Evolutionary conservation across 2,113 vertebrate genomes (phyloP).

Genomic region (Butorides virescens): DNA sequence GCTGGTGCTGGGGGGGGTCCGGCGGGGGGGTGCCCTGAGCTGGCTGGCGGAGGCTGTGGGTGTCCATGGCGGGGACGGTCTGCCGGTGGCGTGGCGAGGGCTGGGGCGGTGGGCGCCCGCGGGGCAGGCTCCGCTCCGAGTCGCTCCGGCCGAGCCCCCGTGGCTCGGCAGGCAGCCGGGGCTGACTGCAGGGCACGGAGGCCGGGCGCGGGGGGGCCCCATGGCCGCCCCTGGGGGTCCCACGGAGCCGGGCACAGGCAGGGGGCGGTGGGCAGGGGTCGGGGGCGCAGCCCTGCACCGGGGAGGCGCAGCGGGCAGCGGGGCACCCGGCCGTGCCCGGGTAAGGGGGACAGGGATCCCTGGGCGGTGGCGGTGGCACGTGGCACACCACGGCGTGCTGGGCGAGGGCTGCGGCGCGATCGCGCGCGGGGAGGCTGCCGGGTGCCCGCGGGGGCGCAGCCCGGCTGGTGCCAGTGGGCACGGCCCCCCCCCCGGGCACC

Average conservation of each 20-base stretch:
- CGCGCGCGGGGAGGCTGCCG: background rate
- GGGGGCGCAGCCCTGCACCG: background rate
- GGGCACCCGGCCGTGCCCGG: background rate
- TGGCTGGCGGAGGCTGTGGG: background rate
- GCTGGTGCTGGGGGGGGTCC: slow-evolving; percentile 15
- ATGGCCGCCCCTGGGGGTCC: background rate
- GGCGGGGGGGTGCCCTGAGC: background rate
- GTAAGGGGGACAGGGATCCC: slow-evolving; percentile 9
- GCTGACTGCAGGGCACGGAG: background rate
- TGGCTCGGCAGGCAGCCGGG: fast-evolving
- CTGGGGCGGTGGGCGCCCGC: fast-evolving
- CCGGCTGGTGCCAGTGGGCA: background rate
- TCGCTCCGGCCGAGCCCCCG: background rate
- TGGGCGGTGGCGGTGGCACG: slow-evolving; percentile 43
- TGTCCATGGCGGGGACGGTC: background rate
- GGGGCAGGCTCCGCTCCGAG: background rate
- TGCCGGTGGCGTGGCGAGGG: background rate
- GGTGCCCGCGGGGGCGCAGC: background rate
- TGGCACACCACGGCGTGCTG: background rate
- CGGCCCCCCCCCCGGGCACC: background rate
- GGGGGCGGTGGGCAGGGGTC: background rate
- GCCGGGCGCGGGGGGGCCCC: background rate
- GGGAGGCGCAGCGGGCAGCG: background rate
- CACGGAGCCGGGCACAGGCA: background rate
- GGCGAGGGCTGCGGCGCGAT: background rate